Conservation (phyloP, 2,888 invertebrate species). For the Tetranychus piercei region DNA sequence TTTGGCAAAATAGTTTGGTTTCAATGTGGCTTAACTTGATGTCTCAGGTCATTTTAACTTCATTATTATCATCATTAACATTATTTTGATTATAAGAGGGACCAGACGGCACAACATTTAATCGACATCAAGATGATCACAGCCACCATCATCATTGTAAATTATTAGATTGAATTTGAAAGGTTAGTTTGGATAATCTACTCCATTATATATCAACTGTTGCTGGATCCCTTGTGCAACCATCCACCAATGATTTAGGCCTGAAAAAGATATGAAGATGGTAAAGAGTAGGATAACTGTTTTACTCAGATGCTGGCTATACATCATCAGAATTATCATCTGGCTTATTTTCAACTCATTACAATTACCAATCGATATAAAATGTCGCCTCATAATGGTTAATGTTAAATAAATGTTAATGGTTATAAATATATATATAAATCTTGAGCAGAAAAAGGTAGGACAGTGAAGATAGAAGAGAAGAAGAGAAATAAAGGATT, state of each 20-base stretch:
- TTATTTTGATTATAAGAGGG: not conserved
- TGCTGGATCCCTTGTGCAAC: too few relatives aligned
- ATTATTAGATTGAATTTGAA: not conserved
- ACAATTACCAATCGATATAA: not conserved
- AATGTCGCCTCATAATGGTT: not conserved
- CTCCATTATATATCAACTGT: too few relatives aligned
- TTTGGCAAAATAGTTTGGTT: not conserved
- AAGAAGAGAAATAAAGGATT: too few relatives aligned
- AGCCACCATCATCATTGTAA: not conserved
- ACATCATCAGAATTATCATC: too few relatives aligned
- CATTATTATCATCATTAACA: not conserved
- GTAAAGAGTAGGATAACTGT: too few relatives aligned
- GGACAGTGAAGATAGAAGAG: not conserved
- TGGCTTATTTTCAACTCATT: not conserved
- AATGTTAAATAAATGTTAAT: not conserved
- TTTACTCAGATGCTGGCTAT: too few relatives aligned
- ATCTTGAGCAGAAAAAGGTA: not conserved
- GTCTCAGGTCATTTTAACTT: not conserved
- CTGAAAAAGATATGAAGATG: too few relatives aligned
- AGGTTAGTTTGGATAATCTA: too few relatives aligned
- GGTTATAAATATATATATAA: not conserved
- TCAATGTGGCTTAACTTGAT: constrained; percentile 1
- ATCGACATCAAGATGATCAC: not conserved
- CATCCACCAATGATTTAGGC: too few relatives aligned
- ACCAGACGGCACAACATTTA: not conserved